Evolutionary conservation across 1,140 invertebrate species (phyloP).

Genomic region (Saccostrea cuccullata): DNA sequence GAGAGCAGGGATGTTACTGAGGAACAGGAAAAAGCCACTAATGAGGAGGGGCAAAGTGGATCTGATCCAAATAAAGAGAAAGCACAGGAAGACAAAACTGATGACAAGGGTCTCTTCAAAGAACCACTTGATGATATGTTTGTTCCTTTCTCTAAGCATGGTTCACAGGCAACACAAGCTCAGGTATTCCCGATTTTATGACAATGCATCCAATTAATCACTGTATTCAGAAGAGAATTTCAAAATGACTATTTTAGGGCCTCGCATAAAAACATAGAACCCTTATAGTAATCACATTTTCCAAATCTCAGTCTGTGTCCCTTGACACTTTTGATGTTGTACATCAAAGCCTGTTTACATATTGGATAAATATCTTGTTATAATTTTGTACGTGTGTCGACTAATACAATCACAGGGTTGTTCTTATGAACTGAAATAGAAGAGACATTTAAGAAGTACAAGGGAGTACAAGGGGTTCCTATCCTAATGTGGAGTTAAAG

Average conservation of each 20-base stretch:
- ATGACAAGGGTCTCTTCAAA: background rate
- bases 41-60: slow-evolving; percentile 23
- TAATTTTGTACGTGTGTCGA: too few species aligned
- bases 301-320: too few species aligned
- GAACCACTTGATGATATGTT: slow-evolving; percentile 42
- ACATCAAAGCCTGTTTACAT: too few species aligned
- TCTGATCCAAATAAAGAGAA: background rate
- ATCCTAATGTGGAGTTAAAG: too few species aligned
- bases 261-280: background rate
- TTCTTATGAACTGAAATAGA: too few species aligned
- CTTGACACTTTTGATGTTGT: too few species aligned
- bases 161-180: background rate
- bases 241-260: background rate
- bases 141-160: slow-evolving; percentile 54
- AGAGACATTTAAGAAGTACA: too few species aligned
- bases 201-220: background rate
- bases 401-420: too few species aligned
- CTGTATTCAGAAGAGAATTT: background rate
- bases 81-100: background rate
- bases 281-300: too few species aligned
- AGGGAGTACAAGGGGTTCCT: too few species aligned
- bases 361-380: too few species aligned
- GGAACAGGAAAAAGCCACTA: slow-evolving; percentile 43
- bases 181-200: slow-evolving; percentile 25
- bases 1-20: slow-evolving; percentile 2